These are phyloP conservation scores for Talpa occidentalis DNA, from an alignment of 2,113 vertebrate species.

Conservation along the genomic window DNA sequence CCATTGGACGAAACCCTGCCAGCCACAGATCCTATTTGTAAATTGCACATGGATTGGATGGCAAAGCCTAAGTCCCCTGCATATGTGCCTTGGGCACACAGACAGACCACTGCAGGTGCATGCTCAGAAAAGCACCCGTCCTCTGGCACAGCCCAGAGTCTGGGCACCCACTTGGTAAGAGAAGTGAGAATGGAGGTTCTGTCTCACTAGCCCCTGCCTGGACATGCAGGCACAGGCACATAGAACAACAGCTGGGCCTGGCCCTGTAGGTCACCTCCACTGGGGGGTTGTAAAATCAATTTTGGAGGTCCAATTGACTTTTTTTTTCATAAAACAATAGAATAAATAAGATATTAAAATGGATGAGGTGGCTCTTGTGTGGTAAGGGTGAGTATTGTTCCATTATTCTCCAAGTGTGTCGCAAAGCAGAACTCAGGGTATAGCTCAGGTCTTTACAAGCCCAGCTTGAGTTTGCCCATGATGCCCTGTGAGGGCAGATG, in stretches of 20 bases:
- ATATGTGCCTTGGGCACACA: neutral
- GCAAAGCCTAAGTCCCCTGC: neutral
- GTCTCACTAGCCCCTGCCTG: neutral
- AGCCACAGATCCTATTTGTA: neutral
- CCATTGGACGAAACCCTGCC: too few relatives aligned
- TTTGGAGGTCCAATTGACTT: neutral
- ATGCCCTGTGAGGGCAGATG: fast-evolving
- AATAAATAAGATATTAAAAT: neutral
- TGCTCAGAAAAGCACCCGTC: neutral
- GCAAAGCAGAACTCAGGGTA: neutral
- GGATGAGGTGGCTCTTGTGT: neutral
- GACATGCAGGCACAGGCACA: neutral
- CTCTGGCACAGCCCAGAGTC: neutral
- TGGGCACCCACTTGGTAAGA: neutral
- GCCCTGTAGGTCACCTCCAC: neutral
- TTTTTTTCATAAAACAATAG: neutral
- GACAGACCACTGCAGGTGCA: too few relatives aligned
- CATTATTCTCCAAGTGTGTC: neutral
- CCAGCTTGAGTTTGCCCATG: neutral
- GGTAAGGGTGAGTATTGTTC: neutral
- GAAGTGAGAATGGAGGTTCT: neutral
- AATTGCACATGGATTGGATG: neutral
- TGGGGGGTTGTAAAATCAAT: neutral
- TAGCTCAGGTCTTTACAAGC: neutral
- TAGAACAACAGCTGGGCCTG: neutral